Percentiles rank a stretch among this genome's conserved stretches.
phyloP scores from a whole-genome alignment of 2,888 invertebrate species.

The Amiota mariae region DNA sequence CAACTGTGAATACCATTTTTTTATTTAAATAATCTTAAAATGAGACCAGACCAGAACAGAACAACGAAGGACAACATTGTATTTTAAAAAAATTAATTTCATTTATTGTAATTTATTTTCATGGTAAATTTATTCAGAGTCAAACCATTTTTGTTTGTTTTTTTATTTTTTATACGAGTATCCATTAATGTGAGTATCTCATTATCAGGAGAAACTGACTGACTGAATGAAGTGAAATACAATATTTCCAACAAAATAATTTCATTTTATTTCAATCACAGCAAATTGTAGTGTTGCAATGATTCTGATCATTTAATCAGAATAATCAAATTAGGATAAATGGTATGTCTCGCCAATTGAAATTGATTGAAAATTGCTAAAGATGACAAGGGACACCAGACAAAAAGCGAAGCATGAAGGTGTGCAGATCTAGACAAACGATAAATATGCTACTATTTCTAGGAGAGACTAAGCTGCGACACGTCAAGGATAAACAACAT shows the following conservation, averaged over 20 bases:
- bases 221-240: neutral
- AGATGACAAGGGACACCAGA: no score
- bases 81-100: neutral
- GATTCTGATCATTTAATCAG: neutral
- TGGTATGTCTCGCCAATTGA: no score
- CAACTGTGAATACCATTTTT: no score
- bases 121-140: conserved; percentile 14
- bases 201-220: neutral
- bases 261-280: conserved; percentile 14
- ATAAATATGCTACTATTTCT: no score
- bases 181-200: neutral
- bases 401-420: no score
- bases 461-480: no score
- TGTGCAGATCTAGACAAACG: no score
- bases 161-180: neutral
- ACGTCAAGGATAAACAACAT: no score
- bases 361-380: no score
- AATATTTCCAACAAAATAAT: neutral
- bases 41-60: neutral
- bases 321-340: no score
- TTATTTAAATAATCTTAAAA: neutral
- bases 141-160: neutral
- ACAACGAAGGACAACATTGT: neutral
- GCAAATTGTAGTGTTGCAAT: conserved; percentile 28
- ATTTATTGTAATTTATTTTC: conserved; percentile 16